phyloP scores from a whole-genome alignment of 2,797 vertebrate species.

The Lepidocolaptes lacrymiger region DNA sequence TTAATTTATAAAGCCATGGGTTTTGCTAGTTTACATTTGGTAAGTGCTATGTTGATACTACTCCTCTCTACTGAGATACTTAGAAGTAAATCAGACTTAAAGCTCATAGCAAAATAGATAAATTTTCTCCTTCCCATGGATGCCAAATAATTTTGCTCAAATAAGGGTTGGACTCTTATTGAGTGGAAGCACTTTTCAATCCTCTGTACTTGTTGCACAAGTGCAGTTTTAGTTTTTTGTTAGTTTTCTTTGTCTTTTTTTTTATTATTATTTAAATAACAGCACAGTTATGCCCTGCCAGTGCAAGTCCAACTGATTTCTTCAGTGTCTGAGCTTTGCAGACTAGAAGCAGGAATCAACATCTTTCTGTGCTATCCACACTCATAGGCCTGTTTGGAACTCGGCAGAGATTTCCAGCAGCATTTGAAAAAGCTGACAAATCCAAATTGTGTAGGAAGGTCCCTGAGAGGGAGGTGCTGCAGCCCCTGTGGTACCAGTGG shows the following conservation, averaged over 20 bases:
- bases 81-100: background rate
- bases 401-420: background rate
- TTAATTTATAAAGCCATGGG: background rate
- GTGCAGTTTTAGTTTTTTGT: background rate
- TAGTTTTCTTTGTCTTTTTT: background rate
- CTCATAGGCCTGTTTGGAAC: background rate
- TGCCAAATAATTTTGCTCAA: background rate
- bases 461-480: background rate
- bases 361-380: rapidly evolving
- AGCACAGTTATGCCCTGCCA: rapidly evolving
- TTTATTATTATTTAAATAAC: background rate
- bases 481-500: background rate
- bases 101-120: background rate
- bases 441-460: background rate
- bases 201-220: background rate
- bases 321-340: background rate
- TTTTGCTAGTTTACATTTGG: background rate
- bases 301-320: background rate
- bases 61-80: background rate
- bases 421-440: background rate
- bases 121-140: background rate
- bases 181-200: background rate
- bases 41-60: background rate
- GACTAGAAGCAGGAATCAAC: rapidly evolving
- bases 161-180: background rate